phyloP scores from a whole-genome alignment of 1,140 invertebrate species.

The Oppia nitens region DNA sequence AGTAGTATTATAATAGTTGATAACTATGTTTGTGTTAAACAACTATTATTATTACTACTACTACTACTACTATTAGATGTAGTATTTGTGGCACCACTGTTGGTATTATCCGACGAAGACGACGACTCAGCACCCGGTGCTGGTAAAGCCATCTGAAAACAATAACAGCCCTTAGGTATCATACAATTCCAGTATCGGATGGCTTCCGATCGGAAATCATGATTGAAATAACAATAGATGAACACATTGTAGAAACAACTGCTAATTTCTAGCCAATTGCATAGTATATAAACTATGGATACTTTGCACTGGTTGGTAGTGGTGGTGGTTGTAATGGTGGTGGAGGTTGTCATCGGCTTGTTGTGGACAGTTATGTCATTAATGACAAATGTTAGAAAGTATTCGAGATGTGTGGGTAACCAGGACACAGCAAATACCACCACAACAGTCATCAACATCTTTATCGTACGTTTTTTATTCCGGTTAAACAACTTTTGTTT shows the following conservation, averaged over 20 bases:
- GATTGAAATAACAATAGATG: slow-evolving; percentile 81
- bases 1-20: too few relatives aligned
- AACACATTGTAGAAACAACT: slow-evolving; percentile 80
- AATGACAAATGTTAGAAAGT: slow-evolving; percentile 20
- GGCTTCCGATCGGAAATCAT: slow-evolving; percentile 40
- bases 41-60: too few relatives aligned
- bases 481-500: slow-evolving; percentile 19
- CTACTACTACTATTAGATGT: too few relatives aligned
- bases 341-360: too few relatives aligned
- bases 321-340: too few relatives aligned
- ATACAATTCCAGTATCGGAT: slow-evolving; percentile 5
- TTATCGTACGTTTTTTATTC: slow-evolving; percentile 31
- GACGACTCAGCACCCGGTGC: too few relatives aligned
- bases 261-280: slow-evolving; percentile 74
- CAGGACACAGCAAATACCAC: slow-evolving; percentile 32
- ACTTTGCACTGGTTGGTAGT: background rate
- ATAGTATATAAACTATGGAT: slow-evolving; percentile 40
- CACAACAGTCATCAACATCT: slow-evolving; percentile 35
- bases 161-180: too few relatives aligned
- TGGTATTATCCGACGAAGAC: too few relatives aligned
- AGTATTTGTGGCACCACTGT: too few relatives aligned
- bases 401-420: slow-evolving; percentile 29
- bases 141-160: too few relatives aligned
- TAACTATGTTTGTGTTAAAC: too few relatives aligned
- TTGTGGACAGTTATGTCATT: too few relatives aligned